phyloP scores from a whole-genome alignment of 2,888 invertebrate species.

The Tinea trinotella region DNA sequence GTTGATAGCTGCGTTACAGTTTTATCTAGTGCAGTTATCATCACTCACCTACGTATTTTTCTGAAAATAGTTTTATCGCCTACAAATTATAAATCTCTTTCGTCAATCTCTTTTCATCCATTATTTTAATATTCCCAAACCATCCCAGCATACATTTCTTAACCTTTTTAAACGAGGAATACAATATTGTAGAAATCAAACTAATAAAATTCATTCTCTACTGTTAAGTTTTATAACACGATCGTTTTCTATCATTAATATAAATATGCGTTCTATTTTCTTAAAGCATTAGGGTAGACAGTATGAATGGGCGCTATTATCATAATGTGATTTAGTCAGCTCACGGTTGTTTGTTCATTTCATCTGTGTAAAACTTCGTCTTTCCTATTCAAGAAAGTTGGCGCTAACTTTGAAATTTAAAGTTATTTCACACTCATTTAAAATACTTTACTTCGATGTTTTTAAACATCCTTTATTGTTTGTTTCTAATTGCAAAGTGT shows the following conservation, averaged over 20 bases:
- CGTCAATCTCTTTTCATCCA: too few species aligned
- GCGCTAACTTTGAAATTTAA: background rate
- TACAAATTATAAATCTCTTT: too few species aligned
- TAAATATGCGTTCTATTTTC: background rate
- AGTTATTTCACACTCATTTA: background rate
- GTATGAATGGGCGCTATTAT: conserved; percentile 1
- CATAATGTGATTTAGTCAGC: conserved; percentile 6
- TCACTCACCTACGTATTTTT: too few species aligned
- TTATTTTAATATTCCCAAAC: too few species aligned
- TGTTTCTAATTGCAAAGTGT: background rate
- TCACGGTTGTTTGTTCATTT: conserved; percentile 11
- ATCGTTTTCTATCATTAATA: background rate
- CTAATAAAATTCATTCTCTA: too few species aligned
- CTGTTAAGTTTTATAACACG: too few species aligned
- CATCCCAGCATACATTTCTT: too few species aligned
- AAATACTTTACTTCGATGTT: background rate
- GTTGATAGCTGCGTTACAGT: too few species aligned
- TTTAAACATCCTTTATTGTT: background rate
- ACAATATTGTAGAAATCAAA: too few species aligned
- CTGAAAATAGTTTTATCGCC: too few species aligned
- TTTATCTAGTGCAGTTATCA: too few species aligned
- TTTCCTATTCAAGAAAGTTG: background rate
- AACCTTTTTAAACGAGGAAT: too few species aligned
- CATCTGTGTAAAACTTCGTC: background rate
- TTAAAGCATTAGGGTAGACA: background rate